phyloP scores from a whole-genome alignment of 1,140 invertebrate species.

The Drosophila biarmipes region DNA sequence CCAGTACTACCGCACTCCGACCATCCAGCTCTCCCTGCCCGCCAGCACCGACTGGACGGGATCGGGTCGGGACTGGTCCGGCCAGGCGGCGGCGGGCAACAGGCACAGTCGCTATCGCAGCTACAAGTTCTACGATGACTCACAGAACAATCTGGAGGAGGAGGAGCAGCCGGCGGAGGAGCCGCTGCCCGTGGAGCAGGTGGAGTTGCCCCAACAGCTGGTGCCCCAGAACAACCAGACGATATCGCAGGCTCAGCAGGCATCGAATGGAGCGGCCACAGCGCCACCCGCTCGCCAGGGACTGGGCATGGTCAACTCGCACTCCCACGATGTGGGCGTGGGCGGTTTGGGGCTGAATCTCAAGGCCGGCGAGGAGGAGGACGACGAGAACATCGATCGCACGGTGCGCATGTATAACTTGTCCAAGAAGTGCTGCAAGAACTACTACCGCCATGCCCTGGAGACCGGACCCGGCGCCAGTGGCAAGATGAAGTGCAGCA shows the following conservation, averaged over 20 bases:
- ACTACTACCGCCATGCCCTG: constrained; percentile 74
- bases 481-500: constrained; percentile 62
- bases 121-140: constrained; percentile 73
- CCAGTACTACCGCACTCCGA: constrained; percentile 79
- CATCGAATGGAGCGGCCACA: constrained; percentile 8
- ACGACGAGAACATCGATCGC: constrained; percentile 77
- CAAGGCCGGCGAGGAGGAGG: constrained; percentile 63
- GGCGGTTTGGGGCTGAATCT: constrained; percentile 65
- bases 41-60: constrained; percentile 80
- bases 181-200: constrained; percentile 29
- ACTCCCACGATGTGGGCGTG: constrained; percentile 68
- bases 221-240: constrained; percentile 17
- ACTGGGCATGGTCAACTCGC: constrained; percentile 65
- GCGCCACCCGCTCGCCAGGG: constrained; percentile 38
- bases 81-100: constrained; percentile 26
- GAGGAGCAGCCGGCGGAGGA: constrained; percentile 39
- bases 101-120: constrained; percentile 64
- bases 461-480: constrained; percentile 62
- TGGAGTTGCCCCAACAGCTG: constrained; percentile 21
- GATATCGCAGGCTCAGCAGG: constrained; percentile 4
- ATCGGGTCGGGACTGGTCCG: constrained; percentile 31
- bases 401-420: constrained; percentile 81
- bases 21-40: constrained; percentile 79
- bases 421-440: constrained; percentile 82
- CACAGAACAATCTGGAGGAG: constrained; percentile 73